Evolutionary conservation across 1,140 invertebrate genomes (phyloP), one percentile per base, ranked within the genome.

Genomic region (Eufriesea mexicana): DNA sequence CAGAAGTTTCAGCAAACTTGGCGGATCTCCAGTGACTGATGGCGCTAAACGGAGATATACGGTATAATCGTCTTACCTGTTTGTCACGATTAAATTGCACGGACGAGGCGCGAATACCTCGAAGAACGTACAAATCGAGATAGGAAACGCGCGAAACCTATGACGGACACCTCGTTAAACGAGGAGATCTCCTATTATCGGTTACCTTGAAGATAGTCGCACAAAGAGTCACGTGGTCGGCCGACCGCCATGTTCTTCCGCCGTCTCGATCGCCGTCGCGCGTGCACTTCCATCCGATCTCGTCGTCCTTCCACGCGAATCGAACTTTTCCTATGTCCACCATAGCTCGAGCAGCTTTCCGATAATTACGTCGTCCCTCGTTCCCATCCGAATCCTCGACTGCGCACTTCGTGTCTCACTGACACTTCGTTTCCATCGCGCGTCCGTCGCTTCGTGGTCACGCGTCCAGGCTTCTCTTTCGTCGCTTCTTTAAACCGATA

Each of bases 1-100:
- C 59, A 45, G 18, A 80, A 86, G 83, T 88, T 79, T 76, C 45
- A 20, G 20, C 23, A 81, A 86, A 62, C 84, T 86, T 83, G 86
- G 86, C 84, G 20, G 28, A 59, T 45, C 49, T 85, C 86, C 87
- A 89, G n/a, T 49, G 47, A 75, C 64, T 74, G 74, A 61, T 14
- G 64, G 35, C 57, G 54, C 64, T 81, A 72, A 51, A 71, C 12
- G n/a, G 10, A 67, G 47, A 76, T 81, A 35, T 4, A 81, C 28
- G 25, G 84, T 62, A 77, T 25, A 42, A 79, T 79, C 45, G 62
- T 61, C 61, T 79, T 5, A 18, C 9, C 12, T 61, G 75, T 83
- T 75, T 57, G 25, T n/a, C 66, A 2, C 45, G 72, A 18, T 68
- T 8, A 8, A 42, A 75, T 64, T 28, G 20, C n/a, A 28, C 9